Conservation (phyloP, 2,888 invertebrate genomes). For the Lepidocyrtinus sp. region DNA sequence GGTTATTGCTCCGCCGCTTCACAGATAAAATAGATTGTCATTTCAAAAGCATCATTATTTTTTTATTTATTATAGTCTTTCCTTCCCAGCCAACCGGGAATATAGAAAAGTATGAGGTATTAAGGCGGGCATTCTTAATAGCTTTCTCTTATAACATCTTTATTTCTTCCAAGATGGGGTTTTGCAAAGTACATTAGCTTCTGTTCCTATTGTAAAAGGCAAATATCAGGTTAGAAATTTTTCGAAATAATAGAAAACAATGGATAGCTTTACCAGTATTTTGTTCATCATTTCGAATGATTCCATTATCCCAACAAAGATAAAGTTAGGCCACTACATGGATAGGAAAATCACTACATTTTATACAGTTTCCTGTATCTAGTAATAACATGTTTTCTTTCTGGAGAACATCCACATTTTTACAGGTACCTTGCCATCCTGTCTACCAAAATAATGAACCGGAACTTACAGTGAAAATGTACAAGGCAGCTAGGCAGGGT, state of each 20-base stretch:
- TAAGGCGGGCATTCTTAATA: no score
- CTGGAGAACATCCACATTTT: neutral
- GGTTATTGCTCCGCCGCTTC: slow-evolving; percentile 9
- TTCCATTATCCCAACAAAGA: neutral
- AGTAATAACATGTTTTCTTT: slow-evolving; percentile 9
- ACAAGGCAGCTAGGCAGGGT: neutral
- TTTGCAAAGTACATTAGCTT: no score
- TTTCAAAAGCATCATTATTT: neutral
- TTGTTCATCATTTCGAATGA: neutral
- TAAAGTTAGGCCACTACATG: neutral
- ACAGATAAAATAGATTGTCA: neutral
- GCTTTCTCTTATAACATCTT: no score
- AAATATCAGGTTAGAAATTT: slow-evolving; percentile 26
- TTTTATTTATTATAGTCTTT: slow-evolving; percentile 49
- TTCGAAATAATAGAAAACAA: neutral
- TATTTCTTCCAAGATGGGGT: no score
- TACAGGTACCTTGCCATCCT: neutral
- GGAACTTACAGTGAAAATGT: slow-evolving; percentile 28
- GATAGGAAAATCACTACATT: neutral
- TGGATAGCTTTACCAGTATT: neutral
- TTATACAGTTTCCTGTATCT: slow-evolving; percentile 3
- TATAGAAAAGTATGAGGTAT: no score
- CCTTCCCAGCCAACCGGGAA: no score
- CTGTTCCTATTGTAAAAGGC: no score
- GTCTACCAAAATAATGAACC: slow-evolving; percentile 18